Conservation (phyloP, 2,797 vertebrate species). For the Enteromius argenteus region DNA sequence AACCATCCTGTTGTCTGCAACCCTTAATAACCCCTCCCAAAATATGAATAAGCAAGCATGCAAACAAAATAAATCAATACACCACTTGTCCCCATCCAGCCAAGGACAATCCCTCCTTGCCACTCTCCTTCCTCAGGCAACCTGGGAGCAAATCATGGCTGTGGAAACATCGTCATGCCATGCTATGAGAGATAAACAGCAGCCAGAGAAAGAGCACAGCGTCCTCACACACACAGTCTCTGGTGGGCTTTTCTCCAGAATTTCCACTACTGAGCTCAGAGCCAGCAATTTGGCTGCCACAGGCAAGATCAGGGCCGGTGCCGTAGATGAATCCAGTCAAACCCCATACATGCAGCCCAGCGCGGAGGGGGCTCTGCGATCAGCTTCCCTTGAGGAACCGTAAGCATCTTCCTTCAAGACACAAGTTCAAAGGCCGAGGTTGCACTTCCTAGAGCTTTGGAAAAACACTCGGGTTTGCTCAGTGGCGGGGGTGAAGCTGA, state of each 20-base stretch:
- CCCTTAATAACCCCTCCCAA: background rate
- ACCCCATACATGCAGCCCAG: slow-evolving; percentile 27
- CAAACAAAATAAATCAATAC: slow-evolving; percentile 33
- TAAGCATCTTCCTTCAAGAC: slow-evolving; percentile 4
- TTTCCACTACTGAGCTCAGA: slow-evolving; percentile 38
- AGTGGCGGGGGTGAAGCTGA: slow-evolving; percentile 10
- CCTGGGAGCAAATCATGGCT: slow-evolving; percentile 40
- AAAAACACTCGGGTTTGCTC: slow-evolving; percentile 27
- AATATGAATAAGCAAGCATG: slow-evolving; percentile 13
- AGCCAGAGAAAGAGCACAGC: slow-evolving; percentile 27
- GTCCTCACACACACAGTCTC: slow-evolving; percentile 29
- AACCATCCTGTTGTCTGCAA: background rate
- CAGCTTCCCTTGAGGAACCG: slow-evolving; percentile 44
- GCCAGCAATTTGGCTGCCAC: slow-evolving; percentile 36
- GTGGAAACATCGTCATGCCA: slow-evolving; percentile 12
- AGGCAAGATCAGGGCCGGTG: slow-evolving; percentile 40
- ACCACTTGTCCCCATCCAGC: slow-evolving; percentile 18
- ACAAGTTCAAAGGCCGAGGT: slow-evolving; percentile 36
- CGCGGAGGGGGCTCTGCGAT: slow-evolving; percentile 27
- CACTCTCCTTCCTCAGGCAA: slow-evolving; percentile 27
- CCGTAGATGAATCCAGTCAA: slow-evolving; percentile 40
- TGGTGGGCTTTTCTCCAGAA: slow-evolving; percentile 55
- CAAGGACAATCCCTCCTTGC: slow-evolving; percentile 28
- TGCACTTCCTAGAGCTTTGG: slow-evolving; percentile 35
- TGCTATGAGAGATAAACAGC: slow-evolving; percentile 48